Evolutionary conservation across 2,797 vertebrate genomes (phyloP).

Genomic region (Erpetoichthys calabaricus): DNA sequence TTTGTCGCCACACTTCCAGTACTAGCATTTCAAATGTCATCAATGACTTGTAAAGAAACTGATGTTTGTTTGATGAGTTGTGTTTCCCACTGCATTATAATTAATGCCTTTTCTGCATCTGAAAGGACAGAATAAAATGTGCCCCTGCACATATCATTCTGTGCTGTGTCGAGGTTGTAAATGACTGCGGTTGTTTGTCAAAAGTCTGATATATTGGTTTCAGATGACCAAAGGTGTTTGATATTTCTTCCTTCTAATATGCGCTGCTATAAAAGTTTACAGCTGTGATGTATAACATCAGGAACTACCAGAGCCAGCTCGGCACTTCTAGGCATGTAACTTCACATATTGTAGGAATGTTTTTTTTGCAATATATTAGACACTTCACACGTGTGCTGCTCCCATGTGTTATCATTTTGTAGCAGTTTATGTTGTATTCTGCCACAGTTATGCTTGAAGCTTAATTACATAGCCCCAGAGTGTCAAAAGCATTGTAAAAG

Average conservation of each 20-base stretch:
- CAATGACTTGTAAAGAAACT: too few relatives aligned
- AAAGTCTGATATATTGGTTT: neutral
- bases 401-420: neutral
- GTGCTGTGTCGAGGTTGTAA: neutral
- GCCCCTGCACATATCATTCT: neutral
- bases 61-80: too few relatives aligned
- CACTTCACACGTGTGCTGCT: neutral
- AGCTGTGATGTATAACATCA: neutral
- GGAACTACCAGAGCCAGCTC: neutral
- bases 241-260: constrained; percentile 3
- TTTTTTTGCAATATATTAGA: constrained; percentile 2
- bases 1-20: too few relatives aligned
- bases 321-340: neutral
- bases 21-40: too few relatives aligned
- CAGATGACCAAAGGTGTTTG: constrained; percentile 4
- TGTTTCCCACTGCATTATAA: too few relatives aligned
- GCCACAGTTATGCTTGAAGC: neutral
- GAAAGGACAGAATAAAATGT: too few relatives aligned
- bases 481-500: neutral
- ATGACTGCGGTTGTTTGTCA: neutral
- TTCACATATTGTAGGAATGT: neutral
- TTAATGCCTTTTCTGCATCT: too few relatives aligned
- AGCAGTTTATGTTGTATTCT: neutral
- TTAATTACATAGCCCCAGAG: neutral
- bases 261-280: constrained; percentile 2